phyloP scores from a whole-genome alignment of 2,113 vertebrate species.

The Cacatua alba region DNA sequence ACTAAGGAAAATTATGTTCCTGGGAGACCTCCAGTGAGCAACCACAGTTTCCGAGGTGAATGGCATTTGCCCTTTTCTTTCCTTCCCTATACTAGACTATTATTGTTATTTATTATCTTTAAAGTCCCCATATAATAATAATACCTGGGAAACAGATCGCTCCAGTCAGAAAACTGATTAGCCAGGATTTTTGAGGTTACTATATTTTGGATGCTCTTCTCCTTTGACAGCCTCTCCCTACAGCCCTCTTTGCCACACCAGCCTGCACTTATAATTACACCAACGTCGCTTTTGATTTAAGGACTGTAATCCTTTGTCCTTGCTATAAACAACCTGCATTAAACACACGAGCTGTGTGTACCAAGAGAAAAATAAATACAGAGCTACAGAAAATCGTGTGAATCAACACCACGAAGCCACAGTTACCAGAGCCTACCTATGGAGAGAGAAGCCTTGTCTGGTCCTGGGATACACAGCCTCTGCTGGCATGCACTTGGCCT shows the following conservation, averaged over 20 bases:
- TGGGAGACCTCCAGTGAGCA: background rate
- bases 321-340: slow-evolving; percentile 69
- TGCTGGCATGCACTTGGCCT: background rate
- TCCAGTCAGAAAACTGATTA: slow-evolving; percentile 70
- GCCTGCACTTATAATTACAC: slow-evolving; percentile 69
- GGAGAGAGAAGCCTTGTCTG: background rate
- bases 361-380: slow-evolving; percentile 73
- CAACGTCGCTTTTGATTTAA: slow-evolving; percentile 66
- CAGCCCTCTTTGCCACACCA: slow-evolving; percentile 58
- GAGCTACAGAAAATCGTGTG: slow-evolving; percentile 21
- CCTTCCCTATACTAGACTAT: slow-evolving; percentile 32
- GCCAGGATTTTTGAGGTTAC: slow-evolving; percentile 70
- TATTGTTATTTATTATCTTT: slow-evolving; percentile 68
- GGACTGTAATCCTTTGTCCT: slow-evolving; percentile 71
- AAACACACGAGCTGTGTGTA: slow-evolving; percentile 40
- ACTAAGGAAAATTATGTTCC: slow-evolving; percentile 17
- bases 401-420: background rate
- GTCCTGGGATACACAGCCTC: background rate
- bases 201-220: slow-evolving; percentile 69
- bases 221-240: slow-evolving; percentile 67
- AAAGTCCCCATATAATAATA: slow-evolving; percentile 64
- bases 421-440: background rate
- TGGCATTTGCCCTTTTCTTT: slow-evolving; percentile 56
- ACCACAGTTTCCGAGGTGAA: slow-evolving; percentile 41
- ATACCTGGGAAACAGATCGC: slow-evolving; percentile 59